Base-by-base conservation (phyloP, 2,888 invertebrate species). In the Incurvaria masculella region DNA sequence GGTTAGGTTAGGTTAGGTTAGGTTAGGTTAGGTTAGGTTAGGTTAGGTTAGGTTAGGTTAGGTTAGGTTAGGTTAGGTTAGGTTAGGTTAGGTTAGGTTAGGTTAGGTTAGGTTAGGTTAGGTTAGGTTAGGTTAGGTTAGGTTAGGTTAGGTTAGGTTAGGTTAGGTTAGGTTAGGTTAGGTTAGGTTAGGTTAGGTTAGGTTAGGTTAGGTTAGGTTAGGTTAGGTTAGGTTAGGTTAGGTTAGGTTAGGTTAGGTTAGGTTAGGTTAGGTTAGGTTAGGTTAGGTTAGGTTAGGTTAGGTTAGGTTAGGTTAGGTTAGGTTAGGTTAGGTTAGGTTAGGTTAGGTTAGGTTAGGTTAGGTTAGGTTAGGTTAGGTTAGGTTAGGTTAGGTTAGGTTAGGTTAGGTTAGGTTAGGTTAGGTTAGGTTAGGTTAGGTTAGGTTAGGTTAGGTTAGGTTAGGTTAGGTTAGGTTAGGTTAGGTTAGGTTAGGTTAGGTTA, bases 351-450 rank as follows among this genome's bases (percentile, higher is more conserved):
- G 46, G 49, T 50, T 47, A 46, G 46, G 46, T 47, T 49, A 49
- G 49, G 47, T 47, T 50, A 44, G 47, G 41, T 47, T 46, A 44
- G 49, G 49, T 49, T 49, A 49, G 49, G 49, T 49, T 49, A 49
- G 49, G 49, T 50, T 50, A 45, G 49, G 41, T 50, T 45, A 42
- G 49, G 45, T 47, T 41, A 45, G 49, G 45, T 49, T 44, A 47
- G 49, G 47, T 50, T 47, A 47, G 49, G 49, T 50, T 50, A 50
- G 49, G 49, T 50, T 50, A 50, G 49, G 49, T 50, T 50, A 50
- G 49, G 49, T 50, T 50, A 50, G 49, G 49, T 50, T 50, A 50
- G 49, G 49, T 50, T 50, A 42, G 47, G 45, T 47, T 49, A 44
- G 44, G 46, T 49, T 46, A 49, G 49, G 49, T 46, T 43, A 49